phyloP scores from a whole-genome alignment of 2,797 vertebrate species.

The Cyclopterus lumpus region DNA sequence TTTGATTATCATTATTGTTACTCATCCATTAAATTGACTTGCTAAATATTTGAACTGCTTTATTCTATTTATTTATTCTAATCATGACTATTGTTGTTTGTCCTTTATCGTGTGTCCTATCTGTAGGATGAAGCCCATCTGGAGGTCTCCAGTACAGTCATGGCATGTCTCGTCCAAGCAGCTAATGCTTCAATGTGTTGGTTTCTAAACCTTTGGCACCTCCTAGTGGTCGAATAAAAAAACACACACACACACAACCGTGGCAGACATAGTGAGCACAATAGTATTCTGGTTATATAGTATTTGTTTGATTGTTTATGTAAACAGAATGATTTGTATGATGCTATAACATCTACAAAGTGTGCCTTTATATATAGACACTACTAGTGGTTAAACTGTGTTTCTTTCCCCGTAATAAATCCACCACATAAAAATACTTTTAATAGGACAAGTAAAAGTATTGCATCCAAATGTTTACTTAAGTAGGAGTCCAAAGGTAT shows the following conservation, averaged over 20 bases:
- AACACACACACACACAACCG: neutral
- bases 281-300: neutral
- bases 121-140: neutral
- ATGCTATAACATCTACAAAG: neutral
- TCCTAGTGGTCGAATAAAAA: constrained; percentile 3
- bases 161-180: neutral
- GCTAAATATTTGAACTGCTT: neutral
- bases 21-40: neutral
- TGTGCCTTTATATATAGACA: neutral
- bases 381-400: neutral
- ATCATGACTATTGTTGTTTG: too few relatives aligned
- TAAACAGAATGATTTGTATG: neutral
- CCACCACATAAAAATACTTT: too few relatives aligned
- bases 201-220: constrained; percentile 2
- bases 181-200: too few relatives aligned
- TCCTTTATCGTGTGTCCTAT: neutral
- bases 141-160: neutral
- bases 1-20: neutral
- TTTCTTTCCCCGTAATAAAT: too few relatives aligned
- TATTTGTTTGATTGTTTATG: neutral
- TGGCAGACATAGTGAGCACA: neutral
- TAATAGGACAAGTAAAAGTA: neutral
- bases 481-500: neutral
- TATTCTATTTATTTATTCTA: neutral
- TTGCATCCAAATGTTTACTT: neutral